phyloP scores from a whole-genome alignment of 2,888 invertebrate species.

The Drosophila nr. medialis region DNA sequence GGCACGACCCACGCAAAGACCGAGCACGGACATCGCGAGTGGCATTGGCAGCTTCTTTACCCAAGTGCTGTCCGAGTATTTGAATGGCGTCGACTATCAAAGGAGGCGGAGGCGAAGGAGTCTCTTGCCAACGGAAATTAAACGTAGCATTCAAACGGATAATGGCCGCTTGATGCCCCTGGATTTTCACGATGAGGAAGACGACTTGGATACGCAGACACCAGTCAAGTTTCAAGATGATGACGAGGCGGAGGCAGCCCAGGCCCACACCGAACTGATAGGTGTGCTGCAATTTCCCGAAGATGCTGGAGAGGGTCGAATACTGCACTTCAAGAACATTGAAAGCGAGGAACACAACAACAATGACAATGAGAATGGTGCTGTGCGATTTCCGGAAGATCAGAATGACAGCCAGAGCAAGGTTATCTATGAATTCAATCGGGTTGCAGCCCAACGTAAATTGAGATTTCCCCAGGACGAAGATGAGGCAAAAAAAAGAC shows the following conservation, averaged over 20 bases:
- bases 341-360: slow-evolving; percentile 52
- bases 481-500: slow-evolving; percentile 48
- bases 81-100: slow-evolving; percentile 79
- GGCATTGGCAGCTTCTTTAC: slow-evolving; percentile 83
- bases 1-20: slow-evolving; percentile 60
- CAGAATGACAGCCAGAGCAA: slow-evolving; percentile 28
- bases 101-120: slow-evolving; percentile 63
- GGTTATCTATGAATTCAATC: slow-evolving; percentile 74
- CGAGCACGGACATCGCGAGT: slow-evolving; percentile 74
- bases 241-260: slow-evolving; percentile 62
- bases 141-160: slow-evolving; percentile 66
- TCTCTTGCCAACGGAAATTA: slow-evolving; percentile 64
- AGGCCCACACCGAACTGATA: slow-evolving; percentile 70
- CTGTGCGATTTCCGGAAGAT: slow-evolving; percentile 64
- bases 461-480: slow-evolving; percentile 74
- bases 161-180: slow-evolving; percentile 54
- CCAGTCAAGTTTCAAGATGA: slow-evolving; percentile 71
- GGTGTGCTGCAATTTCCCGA: slow-evolving; percentile 71
- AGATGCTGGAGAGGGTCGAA: slow-evolving; percentile 59
- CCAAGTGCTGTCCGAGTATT: slow-evolving; percentile 81
- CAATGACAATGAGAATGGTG: slow-evolving; percentile 22
- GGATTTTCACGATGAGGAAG: slow-evolving; percentile 76
- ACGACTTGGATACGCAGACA: slow-evolving; percentile 68
- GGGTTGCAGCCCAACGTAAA: slow-evolving; percentile 68
- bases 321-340: slow-evolving; percentile 66